phyloP scores from a whole-genome alignment of 2,113 vertebrate genomes.

The Lipotes vexillifer region DNA sequence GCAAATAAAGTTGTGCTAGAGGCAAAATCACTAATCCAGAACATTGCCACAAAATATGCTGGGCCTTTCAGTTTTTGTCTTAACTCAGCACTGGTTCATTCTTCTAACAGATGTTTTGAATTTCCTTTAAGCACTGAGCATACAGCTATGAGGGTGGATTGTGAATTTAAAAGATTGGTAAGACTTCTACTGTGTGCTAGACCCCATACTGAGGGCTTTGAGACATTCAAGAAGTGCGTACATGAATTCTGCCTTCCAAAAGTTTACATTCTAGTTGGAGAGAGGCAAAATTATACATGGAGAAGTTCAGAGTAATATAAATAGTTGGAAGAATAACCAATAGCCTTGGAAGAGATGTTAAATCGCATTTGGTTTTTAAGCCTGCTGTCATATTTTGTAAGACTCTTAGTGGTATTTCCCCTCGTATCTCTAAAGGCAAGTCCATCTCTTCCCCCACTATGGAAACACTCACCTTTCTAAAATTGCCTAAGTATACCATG shows the following conservation, averaged over 20 bases:
- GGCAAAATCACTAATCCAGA: slow-evolving; percentile 47
- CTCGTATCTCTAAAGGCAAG: background rate
- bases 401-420: background rate
- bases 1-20: slow-evolving; percentile 48
- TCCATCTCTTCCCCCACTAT: background rate
- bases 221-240: background rate
- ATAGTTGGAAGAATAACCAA: background rate
- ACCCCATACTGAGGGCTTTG: background rate
- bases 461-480: background rate
- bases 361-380: background rate
- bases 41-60: slow-evolving; percentile 23
- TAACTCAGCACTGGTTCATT: slow-evolving; percentile 33
- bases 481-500: background rate
- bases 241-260: background rate
- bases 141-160: background rate
- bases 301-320: background rate
- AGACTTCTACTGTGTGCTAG: background rate
- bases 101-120: slow-evolving; percentile 18
- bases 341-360: background rate
- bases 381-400: background rate
- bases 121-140: background rate
- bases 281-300: background rate
- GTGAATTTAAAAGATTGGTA: background rate
- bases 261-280: background rate
- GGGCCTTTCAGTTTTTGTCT: slow-evolving; percentile 12